Conservation (phyloP, 2,888 invertebrate genomes). For the Euzetes globulus region DNA sequence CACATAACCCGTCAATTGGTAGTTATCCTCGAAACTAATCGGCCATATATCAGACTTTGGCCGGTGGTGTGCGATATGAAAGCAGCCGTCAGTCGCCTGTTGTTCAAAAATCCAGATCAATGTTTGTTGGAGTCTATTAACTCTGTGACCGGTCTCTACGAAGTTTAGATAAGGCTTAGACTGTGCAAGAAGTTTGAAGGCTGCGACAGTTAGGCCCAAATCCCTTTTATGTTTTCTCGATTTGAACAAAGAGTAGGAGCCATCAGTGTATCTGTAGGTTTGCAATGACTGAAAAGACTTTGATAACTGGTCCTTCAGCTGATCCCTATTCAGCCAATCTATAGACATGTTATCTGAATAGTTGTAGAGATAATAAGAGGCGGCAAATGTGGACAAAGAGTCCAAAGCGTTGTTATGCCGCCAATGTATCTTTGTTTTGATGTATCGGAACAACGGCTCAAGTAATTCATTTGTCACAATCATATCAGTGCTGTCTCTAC, state of each 20-base stretch:
- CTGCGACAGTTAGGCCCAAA: not conserved
- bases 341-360: not conserved
- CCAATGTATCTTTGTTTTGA: not conserved
- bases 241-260: slow-evolving; percentile 20
- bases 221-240: not conserved
- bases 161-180: not conserved
- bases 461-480: slow-evolving; percentile 14
- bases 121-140: not conserved
- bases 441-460: not conserved
- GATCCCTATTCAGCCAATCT: not conserved
- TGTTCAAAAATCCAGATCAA: not conserved
- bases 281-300: not conserved
- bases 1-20: slow-evolving; percentile 26
- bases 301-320: not conserved
- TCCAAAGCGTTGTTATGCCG: not conserved
- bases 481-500: not conserved
- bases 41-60: not conserved
- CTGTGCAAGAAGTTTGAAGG: slow-evolving; percentile 14
- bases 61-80: not conserved
- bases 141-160: not conserved
- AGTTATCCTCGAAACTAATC: not conserved
- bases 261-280: not conserved
- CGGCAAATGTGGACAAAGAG: not conserved
- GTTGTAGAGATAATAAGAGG: slow-evolving; percentile 12
- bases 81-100: slow-evolving; percentile 16